These are phyloP conservation scores for Xanthorhoe designata DNA, from an alignment of 2,888 invertebrate species.

Conservation along the genomic window DNA sequence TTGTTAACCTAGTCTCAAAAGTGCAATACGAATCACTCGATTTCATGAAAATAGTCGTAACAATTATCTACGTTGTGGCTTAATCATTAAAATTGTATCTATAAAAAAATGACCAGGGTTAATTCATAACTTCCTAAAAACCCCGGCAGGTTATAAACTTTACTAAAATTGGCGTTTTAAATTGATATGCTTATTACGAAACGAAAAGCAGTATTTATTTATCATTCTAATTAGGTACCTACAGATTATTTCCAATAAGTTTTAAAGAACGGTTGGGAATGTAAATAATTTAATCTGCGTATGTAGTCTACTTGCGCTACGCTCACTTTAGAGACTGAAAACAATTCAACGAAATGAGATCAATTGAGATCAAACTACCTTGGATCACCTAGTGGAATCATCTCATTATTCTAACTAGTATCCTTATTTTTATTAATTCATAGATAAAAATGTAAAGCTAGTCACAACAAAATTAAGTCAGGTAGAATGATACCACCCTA, in stretches of 20 bases:
- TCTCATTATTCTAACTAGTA: constrained; percentile 6
- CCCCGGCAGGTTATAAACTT: neutral
- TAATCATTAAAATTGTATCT: neutral
- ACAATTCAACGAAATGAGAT: neutral
- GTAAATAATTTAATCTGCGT: neutral
- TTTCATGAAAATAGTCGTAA: neutral
- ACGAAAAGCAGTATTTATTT: neutral
- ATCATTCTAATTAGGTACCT: neutral
- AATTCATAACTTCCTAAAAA: neutral
- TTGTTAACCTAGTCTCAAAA: constrained; percentile 15
- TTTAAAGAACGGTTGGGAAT: neutral
- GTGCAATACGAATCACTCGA: constrained; percentile 19
- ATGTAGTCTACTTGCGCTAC: neutral
- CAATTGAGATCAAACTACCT: neutral
- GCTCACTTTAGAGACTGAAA: neutral
- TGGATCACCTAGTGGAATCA: neutral
- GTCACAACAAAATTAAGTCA: constrained; percentile 29
- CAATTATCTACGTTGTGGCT: neutral
- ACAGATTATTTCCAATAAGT: neutral
- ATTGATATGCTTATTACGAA: constrained; percentile 11
- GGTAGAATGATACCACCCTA: constrained; percentile 1
- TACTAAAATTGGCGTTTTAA: constrained; percentile 1
- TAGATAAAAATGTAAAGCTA: constrained; percentile 20
- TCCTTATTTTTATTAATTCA: neutral
- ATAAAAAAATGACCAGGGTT: too few species aligned